phyloP scores from a whole-genome alignment of 2,113 vertebrate genomes.

The Neodontobutis hainanensis region DNA sequence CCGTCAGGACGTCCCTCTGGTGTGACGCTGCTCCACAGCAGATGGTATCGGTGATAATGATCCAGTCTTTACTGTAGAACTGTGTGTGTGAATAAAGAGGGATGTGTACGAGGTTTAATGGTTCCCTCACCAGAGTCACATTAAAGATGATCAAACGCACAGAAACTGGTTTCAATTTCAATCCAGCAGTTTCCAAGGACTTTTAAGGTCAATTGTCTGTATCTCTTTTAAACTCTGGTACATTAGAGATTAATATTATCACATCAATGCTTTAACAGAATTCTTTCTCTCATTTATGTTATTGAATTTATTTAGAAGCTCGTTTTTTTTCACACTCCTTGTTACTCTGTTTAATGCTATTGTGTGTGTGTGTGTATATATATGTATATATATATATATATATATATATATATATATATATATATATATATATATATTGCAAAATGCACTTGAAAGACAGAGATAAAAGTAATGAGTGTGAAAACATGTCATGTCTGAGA shows the following conservation, averaged over 20 bases:
- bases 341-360: no score
- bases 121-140: constrained; percentile 48
- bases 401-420: no score
- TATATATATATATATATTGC: no score
- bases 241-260: constrained; percentile 9
- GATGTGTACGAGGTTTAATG: constrained; percentile 18
- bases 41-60: constrained; percentile 62
- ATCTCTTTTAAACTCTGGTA: not conserved
- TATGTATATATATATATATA: no score
- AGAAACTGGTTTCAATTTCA: constrained; percentile 2
- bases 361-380: no score
- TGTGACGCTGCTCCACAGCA: constrained; percentile 50
- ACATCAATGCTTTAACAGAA: constrained; percentile 5
- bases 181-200: no score
- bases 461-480: no score
- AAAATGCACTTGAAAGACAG: no score
- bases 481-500: no score
- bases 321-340: no score
- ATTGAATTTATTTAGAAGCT: no score
- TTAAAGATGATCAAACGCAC: constrained; percentile 48
- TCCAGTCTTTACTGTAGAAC: constrained; percentile 12
- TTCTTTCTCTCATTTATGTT: no score
- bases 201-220: not conserved
- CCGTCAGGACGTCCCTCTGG: constrained; percentile 48
- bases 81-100: not conserved